These are phyloP conservation scores for Calcarius ornatus DNA, from an alignment of 2,113 vertebrate species.

Conservation along the genomic window DNA sequence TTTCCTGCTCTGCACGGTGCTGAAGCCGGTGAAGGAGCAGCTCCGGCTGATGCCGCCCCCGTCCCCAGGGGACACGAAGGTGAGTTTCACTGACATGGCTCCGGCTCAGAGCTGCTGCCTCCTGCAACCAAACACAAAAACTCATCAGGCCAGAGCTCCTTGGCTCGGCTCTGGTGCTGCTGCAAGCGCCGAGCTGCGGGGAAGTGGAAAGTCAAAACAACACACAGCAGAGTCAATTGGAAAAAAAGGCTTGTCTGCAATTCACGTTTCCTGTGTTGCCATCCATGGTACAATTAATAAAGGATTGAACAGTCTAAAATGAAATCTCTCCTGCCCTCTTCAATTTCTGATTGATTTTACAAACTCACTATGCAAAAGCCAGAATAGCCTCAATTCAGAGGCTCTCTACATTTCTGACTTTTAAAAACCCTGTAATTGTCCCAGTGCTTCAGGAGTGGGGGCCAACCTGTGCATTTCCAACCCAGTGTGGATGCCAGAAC, in stretches of 20 bases:
- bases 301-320: background rate
- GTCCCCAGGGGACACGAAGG: conserved; percentile 72
- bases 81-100: conserved; percentile 78
- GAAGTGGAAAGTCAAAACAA: background rate
- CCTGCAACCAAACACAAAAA: conserved; percentile 22
- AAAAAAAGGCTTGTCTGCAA: conserved; percentile 1
- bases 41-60: conserved; percentile 75
- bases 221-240: background rate
- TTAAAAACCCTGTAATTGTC: background rate
- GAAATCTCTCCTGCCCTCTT: conserved; percentile 31
- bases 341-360: conserved; percentile 48
- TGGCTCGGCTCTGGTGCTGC: background rate
- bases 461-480: background rate
- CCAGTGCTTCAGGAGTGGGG: conserved; percentile 10
- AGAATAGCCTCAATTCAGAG: background rate
- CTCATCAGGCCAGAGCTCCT: background rate
- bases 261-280: conserved; percentile 24
- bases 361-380: background rate
- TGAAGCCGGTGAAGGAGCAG: conserved; percentile 80
- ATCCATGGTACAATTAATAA: conserved; percentile 5
- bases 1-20: conserved; percentile 70
- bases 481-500: background rate
- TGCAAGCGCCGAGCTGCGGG: background rate
- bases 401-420: background rate
- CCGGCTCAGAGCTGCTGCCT: background rate